A percentile compares a stretch with the other conserved stretches of the same genome.
Evolutionary conservation across 2,113 vertebrate species (phyloP).

Genomic region (Deroptyus accipitrinus): DNA sequence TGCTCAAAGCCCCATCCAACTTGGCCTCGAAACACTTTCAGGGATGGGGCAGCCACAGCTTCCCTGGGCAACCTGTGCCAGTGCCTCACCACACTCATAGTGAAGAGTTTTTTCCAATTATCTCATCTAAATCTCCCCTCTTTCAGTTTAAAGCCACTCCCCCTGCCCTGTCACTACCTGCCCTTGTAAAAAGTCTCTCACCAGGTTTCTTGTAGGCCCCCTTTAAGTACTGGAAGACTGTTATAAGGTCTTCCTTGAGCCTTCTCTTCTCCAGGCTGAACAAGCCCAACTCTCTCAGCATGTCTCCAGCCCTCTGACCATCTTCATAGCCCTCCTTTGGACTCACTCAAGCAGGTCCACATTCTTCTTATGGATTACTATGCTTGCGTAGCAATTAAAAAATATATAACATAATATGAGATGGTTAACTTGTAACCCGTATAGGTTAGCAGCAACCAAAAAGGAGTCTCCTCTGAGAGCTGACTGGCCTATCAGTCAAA

Average conservation of each 20-base stretch:
- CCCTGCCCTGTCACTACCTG: background rate
- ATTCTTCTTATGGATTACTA: background rate
- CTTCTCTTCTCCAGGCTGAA: background rate
- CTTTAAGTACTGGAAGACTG: background rate
- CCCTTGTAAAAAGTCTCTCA: background rate
- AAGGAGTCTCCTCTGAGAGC: background rate
- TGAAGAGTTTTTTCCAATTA: background rate
- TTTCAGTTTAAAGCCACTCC: background rate
- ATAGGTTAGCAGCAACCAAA: background rate
- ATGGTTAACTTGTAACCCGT: background rate
- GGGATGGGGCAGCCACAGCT: background rate
- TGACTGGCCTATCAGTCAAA: background rate
- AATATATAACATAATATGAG: background rate
- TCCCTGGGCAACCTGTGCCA: background rate
- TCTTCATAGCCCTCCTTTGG: background rate
- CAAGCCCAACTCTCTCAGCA: background rate
- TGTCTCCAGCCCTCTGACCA: background rate
- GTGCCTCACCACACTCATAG: background rate
- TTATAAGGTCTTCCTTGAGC: background rate
- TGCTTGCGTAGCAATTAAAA: background rate
- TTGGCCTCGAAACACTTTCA: background rate
- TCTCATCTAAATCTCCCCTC: background rate
- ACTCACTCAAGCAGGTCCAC: background rate
- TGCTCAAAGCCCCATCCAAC: background rate
- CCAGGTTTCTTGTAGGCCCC: background rate